Evolutionary conservation across 2,113 vertebrate species (phyloP), one percentile per base, ranked within the genome.

Genomic region (Platycercus adscitus): DNA sequence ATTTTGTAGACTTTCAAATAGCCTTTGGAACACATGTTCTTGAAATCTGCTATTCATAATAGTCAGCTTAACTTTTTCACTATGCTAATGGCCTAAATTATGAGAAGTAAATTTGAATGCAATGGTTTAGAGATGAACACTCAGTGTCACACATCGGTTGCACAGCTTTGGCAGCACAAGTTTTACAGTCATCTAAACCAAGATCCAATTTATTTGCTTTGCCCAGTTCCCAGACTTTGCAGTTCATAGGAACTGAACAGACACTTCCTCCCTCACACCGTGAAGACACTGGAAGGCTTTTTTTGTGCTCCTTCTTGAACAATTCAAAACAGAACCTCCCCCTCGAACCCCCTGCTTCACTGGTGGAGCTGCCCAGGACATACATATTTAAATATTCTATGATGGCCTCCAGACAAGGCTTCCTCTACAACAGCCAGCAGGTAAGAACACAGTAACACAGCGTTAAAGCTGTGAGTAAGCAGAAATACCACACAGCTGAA

Each of bases 51-150:
- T 66, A 61, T 78, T 93, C 58, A 68, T 78, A 96, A 91, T 8
- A 88, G 88, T 73, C 69, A 89, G 41, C 31, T 82, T 77, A 96
- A 95, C 72, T 89, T 92, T 95, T 78, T 95, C 46, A 77, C 73
- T 91, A 58, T 87, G 55, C 70, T 91, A 89, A 93, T 60, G 11
- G 44, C n/a, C 44, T 86, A 89, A 86, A 96, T 70, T 69, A 88
- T 91, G 70, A 92, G 53, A 46, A 77, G 72, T 82, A 95, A 96
- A 72, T 88, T 65, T 84, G 72, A 95, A 61, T 60, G 88, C 72
- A 81, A 2, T 13, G 37, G 72, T 65, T 90, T 63, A 60, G 82
- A 52, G 81, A 83, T 55, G 37, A 91, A 60, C 63, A 91, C 17
- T 46, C 39, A 10, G 11, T 29, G 69, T 13, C 56, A 60, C 44